phyloP scores from a whole-genome alignment of 2,113 vertebrate genomes.

The Ascaphus truei region DNA sequence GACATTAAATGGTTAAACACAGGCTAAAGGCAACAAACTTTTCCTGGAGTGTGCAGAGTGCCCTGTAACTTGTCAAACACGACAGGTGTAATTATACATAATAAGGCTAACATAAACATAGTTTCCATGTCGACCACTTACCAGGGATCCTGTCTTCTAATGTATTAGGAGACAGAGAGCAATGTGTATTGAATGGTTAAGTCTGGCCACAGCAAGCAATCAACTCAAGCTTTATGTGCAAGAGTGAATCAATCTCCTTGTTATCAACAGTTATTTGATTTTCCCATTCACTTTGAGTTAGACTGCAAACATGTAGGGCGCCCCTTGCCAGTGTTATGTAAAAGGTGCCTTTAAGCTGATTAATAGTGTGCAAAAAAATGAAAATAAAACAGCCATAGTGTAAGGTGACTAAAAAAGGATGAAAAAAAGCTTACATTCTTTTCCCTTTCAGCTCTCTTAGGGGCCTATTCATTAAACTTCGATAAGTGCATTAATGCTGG shows the following conservation, averaged over 20 bases:
- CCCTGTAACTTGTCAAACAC: constrained; percentile 10
- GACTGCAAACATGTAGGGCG: neutral
- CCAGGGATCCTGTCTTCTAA: neutral
- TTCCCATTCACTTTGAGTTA: neutral
- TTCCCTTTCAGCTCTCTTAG: too few relatives aligned
- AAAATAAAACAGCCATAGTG: too few relatives aligned
- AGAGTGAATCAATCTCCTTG: neutral
- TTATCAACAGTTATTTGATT: constrained; percentile 8
- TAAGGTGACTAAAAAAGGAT: too few relatives aligned
- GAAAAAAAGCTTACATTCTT: too few relatives aligned
- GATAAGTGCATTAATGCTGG: too few relatives aligned
- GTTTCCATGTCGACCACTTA: constrained; percentile 12
- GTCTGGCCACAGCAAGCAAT: neutral
- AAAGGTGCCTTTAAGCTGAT: neutral
- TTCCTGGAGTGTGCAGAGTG: neutral
- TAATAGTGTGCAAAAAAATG: neutral
- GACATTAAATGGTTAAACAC: neutral
- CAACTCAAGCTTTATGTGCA: neutral
- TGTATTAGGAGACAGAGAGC: neutral
- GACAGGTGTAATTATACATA: constrained; percentile 4
- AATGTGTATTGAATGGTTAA: constrained; percentile 3
- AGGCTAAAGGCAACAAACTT: neutral
- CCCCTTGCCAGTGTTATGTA: neutral
- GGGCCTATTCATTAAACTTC: too few relatives aligned
- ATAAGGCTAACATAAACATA: constrained; percentile 7